These are phyloP conservation scores for Sylvilagus bachmani DNA, from an alignment of 2,113 vertebrate species.

Conservation along the genomic window DNA sequence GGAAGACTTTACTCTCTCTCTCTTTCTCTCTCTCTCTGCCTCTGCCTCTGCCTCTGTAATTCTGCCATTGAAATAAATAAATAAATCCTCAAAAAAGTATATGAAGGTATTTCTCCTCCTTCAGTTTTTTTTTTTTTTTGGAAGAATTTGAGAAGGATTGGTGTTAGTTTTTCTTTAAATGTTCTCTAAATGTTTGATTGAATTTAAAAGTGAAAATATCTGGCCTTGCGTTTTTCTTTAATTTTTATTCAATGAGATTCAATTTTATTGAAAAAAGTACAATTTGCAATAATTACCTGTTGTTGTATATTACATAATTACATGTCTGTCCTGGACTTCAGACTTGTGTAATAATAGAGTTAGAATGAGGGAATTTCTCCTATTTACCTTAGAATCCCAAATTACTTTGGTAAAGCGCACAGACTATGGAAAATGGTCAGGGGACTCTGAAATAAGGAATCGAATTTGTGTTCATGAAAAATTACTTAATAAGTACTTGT, in stretches of 20 bases:
- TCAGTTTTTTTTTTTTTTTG: not conserved
- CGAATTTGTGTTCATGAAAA: conserved; percentile 14
- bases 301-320: not conserved
- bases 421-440: not conserved
- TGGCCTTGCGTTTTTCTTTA: not conserved
- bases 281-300: conserved; percentile 22
- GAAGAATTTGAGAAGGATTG: not conserved
- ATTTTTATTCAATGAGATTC: not conserved
- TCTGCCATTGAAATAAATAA: no score
- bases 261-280: not conserved
- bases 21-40: no score
- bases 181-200: not conserved
- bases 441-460: not conserved
- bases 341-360: not conserved
- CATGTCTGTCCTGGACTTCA: not conserved
- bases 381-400: not conserved
- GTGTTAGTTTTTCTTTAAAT: no score
- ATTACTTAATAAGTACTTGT: conserved; percentile 24
- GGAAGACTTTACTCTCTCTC: no score
- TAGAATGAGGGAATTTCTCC: not conserved
- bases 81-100: no score
- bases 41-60: no score
- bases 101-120: not conserved
- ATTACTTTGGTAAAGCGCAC: not conserved
- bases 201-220: not conserved